Percentiles rank a stretch among this genome's conserved stretches.
Conservation (phyloP, 2,797 vertebrate species). For the Chelon auratus region DNA sequence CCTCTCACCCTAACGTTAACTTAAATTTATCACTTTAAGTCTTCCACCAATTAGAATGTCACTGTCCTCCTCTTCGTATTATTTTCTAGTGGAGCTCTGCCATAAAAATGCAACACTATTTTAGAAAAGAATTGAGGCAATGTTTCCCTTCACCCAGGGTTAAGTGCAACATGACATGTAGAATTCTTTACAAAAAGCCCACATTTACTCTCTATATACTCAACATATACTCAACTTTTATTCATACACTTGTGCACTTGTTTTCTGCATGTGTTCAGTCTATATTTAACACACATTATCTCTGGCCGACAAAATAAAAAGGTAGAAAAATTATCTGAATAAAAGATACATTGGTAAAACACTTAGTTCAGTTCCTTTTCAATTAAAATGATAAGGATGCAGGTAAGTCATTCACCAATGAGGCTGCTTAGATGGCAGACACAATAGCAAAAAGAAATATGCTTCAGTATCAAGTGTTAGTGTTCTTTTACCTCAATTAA, state of each 20-base stretch:
- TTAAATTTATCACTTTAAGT: neutral
- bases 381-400: constrained; percentile 35
- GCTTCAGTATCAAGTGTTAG: constrained; percentile 51
- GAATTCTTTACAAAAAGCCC: constrained; percentile 20
- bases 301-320: constrained; percentile 34
- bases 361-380: constrained; percentile 48
- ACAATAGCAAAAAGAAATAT: constrained; percentile 43
- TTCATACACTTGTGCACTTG: neutral
- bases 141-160: constrained; percentile 22
- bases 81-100: neutral
- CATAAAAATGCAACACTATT: neutral
- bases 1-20: no score
- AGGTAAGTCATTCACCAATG: constrained; percentile 31
- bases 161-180: constrained; percentile 15
- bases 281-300: neutral
- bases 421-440: constrained; percentile 24
- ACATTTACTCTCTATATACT: neutral
- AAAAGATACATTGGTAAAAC: constrained; percentile 32
- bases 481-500: constrained; percentile 43
- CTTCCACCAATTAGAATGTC: neutral
- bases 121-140: constrained; percentile 8
- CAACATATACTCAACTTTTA: neutral
- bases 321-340: constrained; percentile 27
- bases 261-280: constrained; percentile 23
- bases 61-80: neutral